phyloP scores from a whole-genome alignment of 2,797 vertebrate genomes.

The Tympanoctomys barrerae region DNA sequence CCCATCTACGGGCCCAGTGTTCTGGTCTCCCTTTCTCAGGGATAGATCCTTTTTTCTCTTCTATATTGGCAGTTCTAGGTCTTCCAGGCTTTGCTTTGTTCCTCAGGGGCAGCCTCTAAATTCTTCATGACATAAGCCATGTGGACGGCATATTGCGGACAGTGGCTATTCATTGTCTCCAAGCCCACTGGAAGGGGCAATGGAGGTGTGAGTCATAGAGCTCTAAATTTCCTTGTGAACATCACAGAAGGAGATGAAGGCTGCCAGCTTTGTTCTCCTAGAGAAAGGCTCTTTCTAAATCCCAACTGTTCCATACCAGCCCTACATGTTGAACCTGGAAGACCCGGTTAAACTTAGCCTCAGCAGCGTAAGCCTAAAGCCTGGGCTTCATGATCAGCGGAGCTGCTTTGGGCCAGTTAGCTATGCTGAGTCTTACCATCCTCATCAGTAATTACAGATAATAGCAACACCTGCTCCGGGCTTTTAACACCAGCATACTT shows the following conservation, averaged over 20 bases:
- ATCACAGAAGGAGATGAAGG: background rate
- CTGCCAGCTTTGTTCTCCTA: background rate
- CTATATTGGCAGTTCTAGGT: background rate
- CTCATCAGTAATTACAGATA: background rate
- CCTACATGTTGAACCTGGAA: background rate
- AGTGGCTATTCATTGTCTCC: background rate
- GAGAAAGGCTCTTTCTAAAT: background rate
- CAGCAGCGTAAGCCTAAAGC: background rate
- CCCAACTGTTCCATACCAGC: background rate
- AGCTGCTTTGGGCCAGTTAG: background rate
- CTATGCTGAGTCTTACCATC: background rate
- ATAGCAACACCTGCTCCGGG: background rate
- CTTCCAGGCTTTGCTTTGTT: background rate
- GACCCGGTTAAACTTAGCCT: background rate
- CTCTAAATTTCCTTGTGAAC: background rate
- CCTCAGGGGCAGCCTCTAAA: background rate
- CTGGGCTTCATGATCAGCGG: background rate
- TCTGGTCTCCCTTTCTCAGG: background rate
- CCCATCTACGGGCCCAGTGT: fast-evolving
- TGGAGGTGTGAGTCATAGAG: background rate
- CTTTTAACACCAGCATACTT: background rate
- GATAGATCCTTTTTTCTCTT: background rate
- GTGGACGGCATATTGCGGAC: background rate
- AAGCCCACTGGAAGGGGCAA: background rate
- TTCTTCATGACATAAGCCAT: background rate